Percentiles rank a stretch among this genome's conserved stretches.
Conservation (phyloP, 2,888 invertebrate genomes). For the Callinectes sapidus region DNA sequence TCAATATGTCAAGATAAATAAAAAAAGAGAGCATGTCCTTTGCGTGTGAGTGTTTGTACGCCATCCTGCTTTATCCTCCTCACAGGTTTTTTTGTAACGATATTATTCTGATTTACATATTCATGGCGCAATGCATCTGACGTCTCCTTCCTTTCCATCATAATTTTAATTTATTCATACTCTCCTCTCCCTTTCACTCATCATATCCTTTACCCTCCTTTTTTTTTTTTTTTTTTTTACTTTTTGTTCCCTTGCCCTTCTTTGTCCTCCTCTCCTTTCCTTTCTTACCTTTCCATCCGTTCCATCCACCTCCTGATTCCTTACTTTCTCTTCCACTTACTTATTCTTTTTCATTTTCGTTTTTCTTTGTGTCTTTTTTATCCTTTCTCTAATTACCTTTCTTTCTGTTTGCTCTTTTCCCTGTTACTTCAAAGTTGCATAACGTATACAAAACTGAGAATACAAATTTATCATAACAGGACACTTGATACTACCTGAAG, state of each 20-base stretch:
- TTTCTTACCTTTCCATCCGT: not conserved
- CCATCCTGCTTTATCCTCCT: not conserved
- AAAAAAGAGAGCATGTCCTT: not conserved
- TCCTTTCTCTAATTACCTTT: not conserved
- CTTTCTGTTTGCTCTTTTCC: not conserved
- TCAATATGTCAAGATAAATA: not conserved
- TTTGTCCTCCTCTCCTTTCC: not conserved
- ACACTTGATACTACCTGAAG: not conserved
- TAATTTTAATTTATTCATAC: constrained; percentile 19
- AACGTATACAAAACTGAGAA: not conserved
- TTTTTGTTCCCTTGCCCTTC: not conserved
- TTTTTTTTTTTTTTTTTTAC: not conserved
- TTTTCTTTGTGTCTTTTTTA: not conserved
- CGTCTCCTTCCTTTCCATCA: not conserved
- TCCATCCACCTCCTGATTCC: not conserved
- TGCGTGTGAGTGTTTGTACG: not conserved
- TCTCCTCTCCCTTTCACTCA: constrained; percentile 22
- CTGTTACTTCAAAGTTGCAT: not conserved
- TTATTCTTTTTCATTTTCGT: not conserved
- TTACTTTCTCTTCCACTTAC: not conserved
- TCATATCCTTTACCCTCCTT: not conserved
- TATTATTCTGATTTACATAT: not conserved
- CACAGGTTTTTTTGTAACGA: not conserved
- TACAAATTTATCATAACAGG: not conserved
- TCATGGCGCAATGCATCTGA: not conserved